These are phyloP conservation scores for Ramphastos sulfuratus DNA, from an alignment of 2,113 vertebrate genomes.

Conservation along the genomic window DNA sequence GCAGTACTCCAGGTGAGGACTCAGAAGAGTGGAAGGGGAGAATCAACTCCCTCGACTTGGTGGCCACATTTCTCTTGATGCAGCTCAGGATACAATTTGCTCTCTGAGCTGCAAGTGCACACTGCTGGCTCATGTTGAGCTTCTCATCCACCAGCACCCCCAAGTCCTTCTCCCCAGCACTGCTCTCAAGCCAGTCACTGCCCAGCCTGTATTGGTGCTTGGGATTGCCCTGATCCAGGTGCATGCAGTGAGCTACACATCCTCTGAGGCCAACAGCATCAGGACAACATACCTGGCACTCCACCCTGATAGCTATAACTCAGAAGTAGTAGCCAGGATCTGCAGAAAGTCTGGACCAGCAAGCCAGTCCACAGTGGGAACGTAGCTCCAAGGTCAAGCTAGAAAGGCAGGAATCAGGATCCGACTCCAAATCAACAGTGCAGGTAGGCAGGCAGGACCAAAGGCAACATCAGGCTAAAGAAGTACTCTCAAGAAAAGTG, in stretches of 20 bases:
- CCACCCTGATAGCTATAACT: background rate
- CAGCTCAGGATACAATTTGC: no score
- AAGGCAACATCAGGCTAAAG: background rate
- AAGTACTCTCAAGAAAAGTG: background rate
- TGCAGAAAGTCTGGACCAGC: background rate
- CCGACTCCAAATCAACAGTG: background rate
- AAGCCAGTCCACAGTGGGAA: background rate
- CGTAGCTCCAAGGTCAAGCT: background rate
- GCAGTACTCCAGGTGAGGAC: no score
- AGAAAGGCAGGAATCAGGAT: background rate
- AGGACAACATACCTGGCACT: background rate
- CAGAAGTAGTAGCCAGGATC: background rate
- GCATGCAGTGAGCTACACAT: background rate
- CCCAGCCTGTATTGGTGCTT: no score
- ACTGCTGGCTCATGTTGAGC: no score
- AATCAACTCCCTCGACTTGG: no score
- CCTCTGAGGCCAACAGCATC: background rate
- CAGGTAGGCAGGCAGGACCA: background rate
- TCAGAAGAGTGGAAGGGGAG: no score
- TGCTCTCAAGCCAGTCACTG: no score
- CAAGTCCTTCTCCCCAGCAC: no score
- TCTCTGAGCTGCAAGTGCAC: no score
- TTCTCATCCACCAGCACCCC: no score
- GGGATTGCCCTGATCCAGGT: no score
- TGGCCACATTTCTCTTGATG: no score